phyloP scores from a whole-genome alignment of 2,888 invertebrate genomes.

The Agelastica alni region DNA sequence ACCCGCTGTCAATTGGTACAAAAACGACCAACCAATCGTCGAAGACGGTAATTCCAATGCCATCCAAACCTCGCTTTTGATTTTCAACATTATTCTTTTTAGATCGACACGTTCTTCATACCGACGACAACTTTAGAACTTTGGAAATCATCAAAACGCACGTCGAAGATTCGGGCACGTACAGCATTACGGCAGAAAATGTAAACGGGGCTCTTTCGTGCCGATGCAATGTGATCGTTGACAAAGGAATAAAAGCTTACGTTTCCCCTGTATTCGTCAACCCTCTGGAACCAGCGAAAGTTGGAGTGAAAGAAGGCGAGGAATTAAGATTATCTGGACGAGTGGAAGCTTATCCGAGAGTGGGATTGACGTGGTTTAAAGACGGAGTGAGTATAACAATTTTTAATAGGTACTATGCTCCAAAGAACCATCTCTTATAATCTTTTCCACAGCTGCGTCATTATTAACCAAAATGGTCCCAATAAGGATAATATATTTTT shows the following conservation, averaged over 20 bases:
- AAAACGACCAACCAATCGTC: slow-evolving; percentile 69
- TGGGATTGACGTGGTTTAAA: slow-evolving; percentile 79
- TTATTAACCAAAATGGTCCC: no score
- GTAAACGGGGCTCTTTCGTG: slow-evolving; percentile 82
- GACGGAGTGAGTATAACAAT: slow-evolving; percentile 64
- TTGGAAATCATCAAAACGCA: slow-evolving; percentile 80
- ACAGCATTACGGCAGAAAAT: slow-evolving; percentile 79
- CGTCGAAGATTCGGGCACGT: slow-evolving; percentile 79
- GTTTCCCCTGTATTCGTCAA: slow-evolving; percentile 78
- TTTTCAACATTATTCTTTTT: no score
- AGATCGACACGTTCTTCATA: slow-evolving; percentile 66
- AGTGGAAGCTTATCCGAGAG: slow-evolving; percentile 71
- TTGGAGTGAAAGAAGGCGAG: slow-evolving; percentile 64
- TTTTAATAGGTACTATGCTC: no score
- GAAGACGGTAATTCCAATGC: slow-evolving; percentile 66
- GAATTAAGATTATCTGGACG: slow-evolving; percentile 59
- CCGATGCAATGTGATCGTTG: slow-evolving; percentile 74
- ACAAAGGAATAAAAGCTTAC: slow-evolving; percentile 82
- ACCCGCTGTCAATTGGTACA: slow-evolving; percentile 82
- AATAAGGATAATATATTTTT: no score
- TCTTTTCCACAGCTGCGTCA: no score
- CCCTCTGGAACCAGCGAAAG: slow-evolving; percentile 66
- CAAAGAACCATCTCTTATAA: no score
- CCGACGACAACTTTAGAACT: slow-evolving; percentile 78
- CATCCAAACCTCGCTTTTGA: no score